These are phyloP conservation scores for Incurvaria masculella DNA, from an alignment of 2,888 invertebrate genomes.

Conservation along the genomic window DNA sequence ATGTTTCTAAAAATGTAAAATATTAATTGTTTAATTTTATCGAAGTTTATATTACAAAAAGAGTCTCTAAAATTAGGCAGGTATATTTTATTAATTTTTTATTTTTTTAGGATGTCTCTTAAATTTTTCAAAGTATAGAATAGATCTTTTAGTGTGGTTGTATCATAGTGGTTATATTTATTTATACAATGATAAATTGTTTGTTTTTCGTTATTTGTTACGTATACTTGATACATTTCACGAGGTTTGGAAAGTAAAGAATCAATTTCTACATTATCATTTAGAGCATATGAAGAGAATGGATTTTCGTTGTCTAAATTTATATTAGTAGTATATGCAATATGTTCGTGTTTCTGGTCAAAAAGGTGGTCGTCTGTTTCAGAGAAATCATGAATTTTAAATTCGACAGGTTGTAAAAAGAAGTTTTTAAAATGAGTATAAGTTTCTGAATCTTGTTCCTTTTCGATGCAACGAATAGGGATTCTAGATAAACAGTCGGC, in stretches of 20 bases:
- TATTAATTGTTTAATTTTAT: slow-evolving; percentile 7
- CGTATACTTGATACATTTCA: slow-evolving; percentile 7
- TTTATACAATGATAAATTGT: slow-evolving; percentile 6
- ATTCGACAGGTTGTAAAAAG: neutral
- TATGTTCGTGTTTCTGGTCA: neutral
- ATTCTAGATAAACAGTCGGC: slow-evolving; percentile 7
- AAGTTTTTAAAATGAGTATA: slow-evolving; percentile 2
- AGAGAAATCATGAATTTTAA: neutral
- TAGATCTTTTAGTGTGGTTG: slow-evolving; percentile 12
- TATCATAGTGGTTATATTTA: slow-evolving; percentile 14
- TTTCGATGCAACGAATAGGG: neutral
- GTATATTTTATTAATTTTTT: no score
- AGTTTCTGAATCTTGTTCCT: neutral
- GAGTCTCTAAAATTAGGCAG: no score
- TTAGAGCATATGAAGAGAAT: slow-evolving; percentile 1
- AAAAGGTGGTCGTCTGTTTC: slow-evolving; percentile 4
- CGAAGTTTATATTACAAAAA: no score
- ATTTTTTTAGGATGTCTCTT: no score
- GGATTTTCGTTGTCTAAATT: slow-evolving; percentile 3
- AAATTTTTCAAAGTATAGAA: slow-evolving; percentile 8
- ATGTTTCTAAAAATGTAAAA: no score
- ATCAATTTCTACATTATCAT: slow-evolving; percentile 7
- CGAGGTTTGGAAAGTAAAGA: slow-evolving; percentile 1
- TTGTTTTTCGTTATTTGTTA: slow-evolving; percentile 2
- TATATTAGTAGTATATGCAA: slow-evolving; percentile 1